Percentiles rank a stretch among this genome's conserved stretches.
These are phyloP conservation scores for Trichonephila clavipes DNA, from an alignment of 1,140 invertebrate species.

Conservation along the genomic window DNA sequence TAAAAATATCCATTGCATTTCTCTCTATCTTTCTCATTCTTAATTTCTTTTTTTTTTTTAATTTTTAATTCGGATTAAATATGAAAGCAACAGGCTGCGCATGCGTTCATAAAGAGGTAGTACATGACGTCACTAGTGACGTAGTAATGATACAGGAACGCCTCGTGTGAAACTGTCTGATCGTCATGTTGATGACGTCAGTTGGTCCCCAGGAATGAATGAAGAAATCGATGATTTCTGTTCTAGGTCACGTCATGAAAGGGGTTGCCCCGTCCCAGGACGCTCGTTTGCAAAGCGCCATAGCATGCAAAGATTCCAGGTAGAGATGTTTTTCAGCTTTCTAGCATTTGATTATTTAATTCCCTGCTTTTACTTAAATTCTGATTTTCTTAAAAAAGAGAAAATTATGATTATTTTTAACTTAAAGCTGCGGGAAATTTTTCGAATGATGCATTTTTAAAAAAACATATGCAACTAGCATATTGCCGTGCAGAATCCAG, in stretches of 20 bases:
- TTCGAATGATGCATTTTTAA: too few species aligned
- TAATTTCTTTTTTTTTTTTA: background rate
- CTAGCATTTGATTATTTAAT: too few species aligned
- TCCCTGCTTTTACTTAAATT: too few species aligned
- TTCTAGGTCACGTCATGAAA: conserved; percentile 54
- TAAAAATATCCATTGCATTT: background rate
- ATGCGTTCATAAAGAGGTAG: background rate
- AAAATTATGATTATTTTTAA: too few species aligned
- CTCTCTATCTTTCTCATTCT: too few species aligned
- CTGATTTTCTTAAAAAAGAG: too few species aligned
- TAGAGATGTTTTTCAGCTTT: background rate
- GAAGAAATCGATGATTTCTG: conserved; percentile 54
- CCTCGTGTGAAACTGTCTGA: conserved; percentile 2
- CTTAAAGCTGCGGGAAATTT: too few species aligned
- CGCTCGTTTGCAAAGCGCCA: background rate
- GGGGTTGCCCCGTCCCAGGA: background rate
- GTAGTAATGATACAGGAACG: background rate
- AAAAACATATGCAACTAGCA: too few species aligned
- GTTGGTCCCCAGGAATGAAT: conserved; percentile 52
- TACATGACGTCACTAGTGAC: conserved; percentile 37
- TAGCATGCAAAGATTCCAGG: conserved; percentile 11
- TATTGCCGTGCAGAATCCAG: too few species aligned
- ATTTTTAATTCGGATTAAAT: background rate
- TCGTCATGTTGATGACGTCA: conserved; percentile 44
- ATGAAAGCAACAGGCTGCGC: background rate